Evolutionary conservation across 53 echinoderm and acorn worm species (phyloP).

Genomic region (Stichopus horrens): DNA sequence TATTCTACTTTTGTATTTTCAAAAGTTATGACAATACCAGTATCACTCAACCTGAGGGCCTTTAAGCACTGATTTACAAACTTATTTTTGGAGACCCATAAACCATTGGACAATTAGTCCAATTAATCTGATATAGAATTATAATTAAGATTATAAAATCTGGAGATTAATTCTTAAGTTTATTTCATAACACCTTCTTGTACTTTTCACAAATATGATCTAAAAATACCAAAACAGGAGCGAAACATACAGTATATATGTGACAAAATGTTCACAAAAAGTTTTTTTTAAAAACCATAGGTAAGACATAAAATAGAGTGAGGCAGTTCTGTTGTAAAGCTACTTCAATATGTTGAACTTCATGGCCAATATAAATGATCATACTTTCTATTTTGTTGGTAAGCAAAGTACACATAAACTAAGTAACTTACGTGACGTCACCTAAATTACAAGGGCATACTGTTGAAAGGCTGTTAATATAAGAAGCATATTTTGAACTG

Average conservation of each 20-base stretch:
- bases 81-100: neutral
- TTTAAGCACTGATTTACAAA: neutral
- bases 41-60: too few species aligned
- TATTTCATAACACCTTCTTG: neutral
- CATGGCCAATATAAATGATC: neutral
- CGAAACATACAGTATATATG: too few species aligned
- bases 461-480: neutral
- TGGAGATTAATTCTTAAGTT: neutral
- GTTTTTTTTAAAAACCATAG: slow-evolving; percentile 4
- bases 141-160: neutral
- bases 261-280: neutral
- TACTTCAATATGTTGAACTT: slow-evolving; percentile 1
- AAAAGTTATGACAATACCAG: too few species aligned
- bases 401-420: neutral
- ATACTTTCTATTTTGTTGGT: neutral
- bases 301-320: neutral
- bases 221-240: slow-evolving; percentile 10
- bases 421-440: neutral
- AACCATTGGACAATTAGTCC: neutral
- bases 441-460: neutral
- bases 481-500: neutral
- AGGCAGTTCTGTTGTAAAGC: neutral
- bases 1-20: too few species aligned
- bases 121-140: neutral
- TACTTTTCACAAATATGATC: neutral